Base-by-base conservation (phyloP, 2,888 invertebrate genomes). In the Chloroclysta siterata region DNA sequence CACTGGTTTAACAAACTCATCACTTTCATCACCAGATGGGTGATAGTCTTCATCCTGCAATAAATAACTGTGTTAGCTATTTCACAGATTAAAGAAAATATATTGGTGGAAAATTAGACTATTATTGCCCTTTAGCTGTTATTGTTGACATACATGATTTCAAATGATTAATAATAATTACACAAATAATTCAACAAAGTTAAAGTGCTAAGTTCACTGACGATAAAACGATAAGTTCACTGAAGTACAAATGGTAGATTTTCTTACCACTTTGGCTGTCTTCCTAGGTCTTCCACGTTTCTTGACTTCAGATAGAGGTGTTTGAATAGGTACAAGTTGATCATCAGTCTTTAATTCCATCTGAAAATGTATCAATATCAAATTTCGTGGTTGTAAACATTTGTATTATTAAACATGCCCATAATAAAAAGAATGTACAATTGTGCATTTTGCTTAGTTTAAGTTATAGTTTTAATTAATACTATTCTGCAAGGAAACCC, bases 21-120 rank as follows among this genome's bases (percentile, higher is more conserved):
- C 91, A 76, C 90, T 91, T 65, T 92, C 91, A 74, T 91, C 92
- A 44, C 89, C 91, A 46, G 90, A 90, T 56, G 88, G 91, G 67
- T 85, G 88, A 51, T 82, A 81, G 66, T 91, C 91, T 41, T 92
- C 92, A 63, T 92, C 92, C 90, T 90, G 78, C 59, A 85, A 85
- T 54, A 60, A 17, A 68, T 22, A 53, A 22, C n/a, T 42, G 15
- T 33, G 44, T 52, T 53, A 36, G 46, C 36, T 36, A 55, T 55
- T 42, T 42, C 22, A n/a, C 8, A 36, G 36, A 36, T 8, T 36
- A 33, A 22, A 50, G 5, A 5, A 14, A 33, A 8, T 8, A 33
- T 3, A 33, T 33, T 33, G 33, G 22, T 22, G 2, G 3, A 33
- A 33, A 33, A 33, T 8, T 33, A 33, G 1, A 33, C 22, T 33